Conservation (phyloP, 2,113 vertebrate species). For the Rousettus leschenaultii region DNA sequence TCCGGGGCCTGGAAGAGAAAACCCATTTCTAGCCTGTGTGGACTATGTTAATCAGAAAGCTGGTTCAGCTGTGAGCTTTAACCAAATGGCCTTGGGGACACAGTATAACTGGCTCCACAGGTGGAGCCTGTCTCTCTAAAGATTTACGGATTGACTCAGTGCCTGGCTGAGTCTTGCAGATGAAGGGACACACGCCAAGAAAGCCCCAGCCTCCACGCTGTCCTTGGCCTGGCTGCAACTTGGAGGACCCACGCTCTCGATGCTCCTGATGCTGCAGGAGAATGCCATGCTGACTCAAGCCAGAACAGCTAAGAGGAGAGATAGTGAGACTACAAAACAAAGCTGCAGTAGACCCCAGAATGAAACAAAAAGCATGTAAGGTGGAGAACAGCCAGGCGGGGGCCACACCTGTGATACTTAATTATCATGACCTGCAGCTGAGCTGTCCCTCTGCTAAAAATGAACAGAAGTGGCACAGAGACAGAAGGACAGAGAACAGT, state of each 20-base stretch:
- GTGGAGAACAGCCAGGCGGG: fast-evolving
- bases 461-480: too few species aligned
- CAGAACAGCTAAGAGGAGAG: not conserved
- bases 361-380: fast-evolving
- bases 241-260: too few species aligned
- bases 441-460: not conserved
- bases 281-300: not conserved
- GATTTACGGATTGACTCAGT: not conserved
- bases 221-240: not conserved
- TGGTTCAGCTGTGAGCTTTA: not conserved
- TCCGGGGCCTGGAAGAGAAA: not conserved
- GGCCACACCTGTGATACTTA: fast-evolving
- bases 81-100: not conserved
- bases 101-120: not conserved
- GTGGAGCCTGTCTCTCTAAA: not conserved
- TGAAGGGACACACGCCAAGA: not conserved
- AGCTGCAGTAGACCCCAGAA: not conserved
- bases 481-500: not conserved
- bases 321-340: not conserved
- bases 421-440: not conserved
- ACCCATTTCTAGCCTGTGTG: not conserved
- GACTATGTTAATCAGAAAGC: not conserved
- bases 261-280: not conserved
- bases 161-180: not conserved
- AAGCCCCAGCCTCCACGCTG: not conserved